Percentiles rank a stretch among this genome's conserved stretches.
phyloP scores from a whole-genome alignment of 2,797 vertebrate species.

The Megalops cyprinoides region DNA sequence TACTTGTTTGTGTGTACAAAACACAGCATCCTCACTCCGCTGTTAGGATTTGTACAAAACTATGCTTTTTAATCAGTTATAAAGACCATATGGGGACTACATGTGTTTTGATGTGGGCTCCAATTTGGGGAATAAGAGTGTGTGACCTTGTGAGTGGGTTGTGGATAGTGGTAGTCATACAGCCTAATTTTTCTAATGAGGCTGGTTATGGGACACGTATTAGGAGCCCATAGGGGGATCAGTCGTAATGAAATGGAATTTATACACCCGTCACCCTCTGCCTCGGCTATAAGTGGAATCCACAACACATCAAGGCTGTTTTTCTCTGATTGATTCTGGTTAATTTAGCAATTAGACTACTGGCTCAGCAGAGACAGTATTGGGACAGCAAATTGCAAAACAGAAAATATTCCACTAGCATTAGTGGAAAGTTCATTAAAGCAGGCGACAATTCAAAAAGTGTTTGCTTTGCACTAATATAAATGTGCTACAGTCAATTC shows the following conservation, averaged over 20 bases:
- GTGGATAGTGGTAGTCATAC: background rate
- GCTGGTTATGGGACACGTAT: slow-evolving; percentile 11
- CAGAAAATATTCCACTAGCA: slow-evolving; percentile 2
- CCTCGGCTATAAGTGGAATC: slow-evolving; percentile 20
- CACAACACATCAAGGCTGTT: slow-evolving; percentile 18
- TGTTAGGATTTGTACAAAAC: too few relatives aligned
- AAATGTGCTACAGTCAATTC: background rate
- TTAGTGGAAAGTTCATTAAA: slow-evolving; percentile 1
- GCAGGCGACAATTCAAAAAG: background rate
- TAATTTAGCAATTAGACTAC: slow-evolving; percentile 50
- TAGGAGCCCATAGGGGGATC: slow-evolving; percentile 14
- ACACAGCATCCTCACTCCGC: too few relatives aligned
- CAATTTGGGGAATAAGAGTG: background rate
- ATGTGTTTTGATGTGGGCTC: background rate
- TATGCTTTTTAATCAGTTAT: too few relatives aligned
- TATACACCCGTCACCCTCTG: slow-evolving; percentile 1
- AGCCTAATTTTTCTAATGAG: slow-evolving; percentile 20
- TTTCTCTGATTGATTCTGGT: slow-evolving; percentile 50
- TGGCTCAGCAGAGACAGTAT: slow-evolving; percentile 39
- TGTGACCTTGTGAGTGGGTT: slow-evolving; percentile 13
- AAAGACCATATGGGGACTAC: too few relatives aligned
- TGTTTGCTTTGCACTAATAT: background rate
- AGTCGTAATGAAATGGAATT: slow-evolving; percentile 24
- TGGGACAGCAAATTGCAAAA: slow-evolving; percentile 33
- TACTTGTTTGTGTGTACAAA: too few relatives aligned